These are phyloP conservation scores for Haliclona indistincta DNA, from an alignment of 37 sponge, comb jelly and placozoan species.

Conservation along the genomic window DNA sequence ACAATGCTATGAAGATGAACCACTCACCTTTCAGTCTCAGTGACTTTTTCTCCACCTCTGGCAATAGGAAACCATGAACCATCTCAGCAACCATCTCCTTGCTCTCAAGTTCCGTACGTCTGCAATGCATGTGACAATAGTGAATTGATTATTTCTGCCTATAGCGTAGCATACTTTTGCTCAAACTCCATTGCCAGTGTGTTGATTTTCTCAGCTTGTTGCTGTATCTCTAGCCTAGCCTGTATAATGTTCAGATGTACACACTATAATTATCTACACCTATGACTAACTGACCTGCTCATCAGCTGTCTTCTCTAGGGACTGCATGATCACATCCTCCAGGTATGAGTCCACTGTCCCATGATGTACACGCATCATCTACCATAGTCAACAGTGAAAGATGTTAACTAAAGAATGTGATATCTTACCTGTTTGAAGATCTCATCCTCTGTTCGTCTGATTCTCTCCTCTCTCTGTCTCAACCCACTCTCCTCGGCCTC, in stretches of 20 bases:
- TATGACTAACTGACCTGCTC: slow-evolving; percentile 51
- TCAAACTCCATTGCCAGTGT: slow-evolving; percentile 75
- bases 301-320: slow-evolving; percentile 84
- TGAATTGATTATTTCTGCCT: slow-evolving; percentile 6
- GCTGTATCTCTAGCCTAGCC: slow-evolving; percentile 82
- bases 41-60: slow-evolving; percentile 92
- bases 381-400: neutral
- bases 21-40: slow-evolving; percentile 71
- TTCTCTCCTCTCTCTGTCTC: slow-evolving; percentile 92
- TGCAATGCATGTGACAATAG: no score
- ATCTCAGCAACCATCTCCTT: slow-evolving; percentile 91
- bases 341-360: slow-evolving; percentile 90
- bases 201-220: slow-evolving; percentile 84
- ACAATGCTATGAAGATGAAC: neutral
- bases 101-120: slow-evolving; percentile 55
- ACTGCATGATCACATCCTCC: slow-evolving; percentile 86
- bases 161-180: slow-evolving; percentile 56
- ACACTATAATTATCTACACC: slow-evolving; percentile 1
- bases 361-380: slow-evolving; percentile 79
- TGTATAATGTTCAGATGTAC: slow-evolving; percentile 4
- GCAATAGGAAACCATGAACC: slow-evolving; percentile 93
- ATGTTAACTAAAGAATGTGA: neutral
- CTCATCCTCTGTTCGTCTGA: slow-evolving; percentile 89
- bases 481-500: slow-evolving; percentile 98
- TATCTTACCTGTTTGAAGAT: slow-evolving; percentile 86